A percentile compares a stretch with the other conserved stretches of the same genome.
Evolutionary conservation across 2,888 invertebrate species (phyloP).

Genomic region (Chalcosyrphus nemorum): DNA sequence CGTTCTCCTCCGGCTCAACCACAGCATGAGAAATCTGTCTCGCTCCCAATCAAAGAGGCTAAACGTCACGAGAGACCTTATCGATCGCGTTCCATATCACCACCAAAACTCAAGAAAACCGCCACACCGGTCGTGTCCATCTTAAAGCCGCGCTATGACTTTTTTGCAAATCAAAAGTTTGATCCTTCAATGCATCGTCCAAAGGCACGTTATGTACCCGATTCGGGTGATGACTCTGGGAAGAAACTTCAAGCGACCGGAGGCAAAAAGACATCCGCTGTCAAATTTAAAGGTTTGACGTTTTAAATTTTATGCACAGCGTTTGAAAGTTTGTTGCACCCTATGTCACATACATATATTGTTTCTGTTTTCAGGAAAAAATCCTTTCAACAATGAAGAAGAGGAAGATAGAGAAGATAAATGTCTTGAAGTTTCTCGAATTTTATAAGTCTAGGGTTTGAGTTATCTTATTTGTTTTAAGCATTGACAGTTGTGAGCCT

Average conservation of each 20-base stretch:
- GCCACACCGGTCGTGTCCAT: slow-evolving; percentile 82
- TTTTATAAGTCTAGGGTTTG: background rate
- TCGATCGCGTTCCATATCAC: slow-evolving; percentile 84
- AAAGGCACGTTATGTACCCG: slow-evolving; percentile 89
- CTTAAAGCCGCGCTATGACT: slow-evolving; percentile 81
- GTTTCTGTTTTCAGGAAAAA: slow-evolving; percentile 43
- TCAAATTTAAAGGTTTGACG: slow-evolving; percentile 80
- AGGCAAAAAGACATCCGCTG: slow-evolving; percentile 76
- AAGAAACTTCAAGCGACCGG: slow-evolving; percentile 83
- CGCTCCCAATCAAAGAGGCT: slow-evolving; percentile 29
- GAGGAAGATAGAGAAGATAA: background rate
- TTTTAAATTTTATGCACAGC: slow-evolving; percentile 50
- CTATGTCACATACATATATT: too few species aligned
- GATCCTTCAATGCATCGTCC: slow-evolving; percentile 90
- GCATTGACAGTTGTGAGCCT: background rate
- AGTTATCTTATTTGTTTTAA: background rate
- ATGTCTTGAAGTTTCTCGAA: background rate
- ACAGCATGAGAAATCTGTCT: slow-evolving; percentile 15
- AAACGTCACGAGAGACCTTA: slow-evolving; percentile 26
- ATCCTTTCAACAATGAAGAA: background rate
- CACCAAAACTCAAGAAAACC: too few species aligned
- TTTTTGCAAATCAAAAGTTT: slow-evolving; percentile 86
- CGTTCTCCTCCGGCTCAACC: slow-evolving; percentile 42
- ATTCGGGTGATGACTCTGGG: slow-evolving; percentile 83
- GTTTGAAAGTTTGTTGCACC: slow-evolving; percentile 73